Evolutionary conservation across 2,113 vertebrate genomes (phyloP), one percentile per base, ranked within the genome.

Genomic region (Tragelaphus scriptus): DNA sequence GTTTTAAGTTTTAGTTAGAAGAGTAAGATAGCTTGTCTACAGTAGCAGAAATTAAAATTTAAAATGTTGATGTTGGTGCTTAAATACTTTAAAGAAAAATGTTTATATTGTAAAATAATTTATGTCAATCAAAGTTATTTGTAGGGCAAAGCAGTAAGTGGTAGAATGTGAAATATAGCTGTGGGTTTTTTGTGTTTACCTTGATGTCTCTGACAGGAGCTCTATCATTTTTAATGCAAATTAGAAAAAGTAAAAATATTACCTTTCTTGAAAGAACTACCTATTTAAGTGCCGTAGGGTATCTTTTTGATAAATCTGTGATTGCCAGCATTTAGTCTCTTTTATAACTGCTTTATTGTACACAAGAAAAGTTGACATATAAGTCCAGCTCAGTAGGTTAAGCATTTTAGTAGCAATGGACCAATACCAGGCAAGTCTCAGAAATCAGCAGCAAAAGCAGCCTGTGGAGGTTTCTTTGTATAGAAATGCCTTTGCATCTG

Each of bases 1-100:
- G 30, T 95, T 91, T 26, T 96, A 58, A 4, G 47, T 96, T 98
- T 96, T 93, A 96, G n/a, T 85, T 85, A 28, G 86, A 51, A 82
- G 30, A 81, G 58, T 97, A 61, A 55, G 80, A 91, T 88, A 88
- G 30, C 15, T 59, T 92, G 8, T 91, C 4, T 30, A 6, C 94
- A 95, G 47, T 80, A 80, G 49, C 56, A 19, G n/a, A 44, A 91
- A 88, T 71, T 98, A 84, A 88, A 97, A 81, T 94, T 90, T 32
- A 58, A 90, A 97, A 65, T 79, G n/a, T 93, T 96, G 28, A 1
- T 85, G 9, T 81, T 95, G 23, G 23, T 94, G 17, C 23, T 23
- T 75, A 71, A 25, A 0, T 84, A 30, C 88, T 90, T 95, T 55
- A 92, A 85, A 89, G n/a, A 79, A 80, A 86, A 88, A 36, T 88